Conservation (phyloP, 2,888 invertebrate genomes). For the Tetragnatha montana region DNA sequence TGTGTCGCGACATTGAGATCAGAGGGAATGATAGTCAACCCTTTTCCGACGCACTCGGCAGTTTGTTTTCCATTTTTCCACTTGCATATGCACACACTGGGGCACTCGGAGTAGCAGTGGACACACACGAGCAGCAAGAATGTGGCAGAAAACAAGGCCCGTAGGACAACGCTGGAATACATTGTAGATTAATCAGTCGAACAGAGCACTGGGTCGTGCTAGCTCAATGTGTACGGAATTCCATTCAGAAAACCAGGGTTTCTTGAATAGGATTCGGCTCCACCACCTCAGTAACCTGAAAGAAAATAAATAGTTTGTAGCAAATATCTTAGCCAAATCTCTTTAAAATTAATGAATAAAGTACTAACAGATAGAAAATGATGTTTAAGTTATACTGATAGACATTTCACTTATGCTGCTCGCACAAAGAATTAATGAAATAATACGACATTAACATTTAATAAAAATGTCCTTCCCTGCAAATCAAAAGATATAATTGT, state of each 20-base stretch:
- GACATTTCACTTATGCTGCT: no score
- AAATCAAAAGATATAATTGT: no score
- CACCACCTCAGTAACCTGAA: constrained; percentile 25
- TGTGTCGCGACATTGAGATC: constrained; percentile 90
- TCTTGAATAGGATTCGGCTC: constrained; percentile 6
- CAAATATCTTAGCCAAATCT: neutral
- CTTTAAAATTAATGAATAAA: no score
- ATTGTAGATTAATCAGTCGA: neutral
- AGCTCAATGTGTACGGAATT: neutral
- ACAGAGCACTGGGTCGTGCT: constrained; percentile 14
- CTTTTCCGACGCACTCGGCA: constrained; percentile 90
- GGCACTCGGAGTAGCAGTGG: constrained; percentile 72
- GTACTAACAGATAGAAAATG: neutral
- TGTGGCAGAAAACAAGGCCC: constrained; percentile 12
- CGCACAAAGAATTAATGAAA: no score
- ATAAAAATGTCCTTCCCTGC: no score
- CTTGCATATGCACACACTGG: constrained; percentile 84
- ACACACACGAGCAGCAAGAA: constrained; percentile 19
- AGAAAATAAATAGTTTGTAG: neutral
- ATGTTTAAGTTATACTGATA: neutral
- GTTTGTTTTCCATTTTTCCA: constrained; percentile 92
- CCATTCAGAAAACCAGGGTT: neutral
- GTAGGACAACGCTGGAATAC: constrained; percentile 16
- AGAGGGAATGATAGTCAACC: constrained; percentile 88
- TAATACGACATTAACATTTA: no score